Evolutionary conservation across 2,888 invertebrate genomes (phyloP).

Genomic region (Drosophila cyrtoloma): DNA sequence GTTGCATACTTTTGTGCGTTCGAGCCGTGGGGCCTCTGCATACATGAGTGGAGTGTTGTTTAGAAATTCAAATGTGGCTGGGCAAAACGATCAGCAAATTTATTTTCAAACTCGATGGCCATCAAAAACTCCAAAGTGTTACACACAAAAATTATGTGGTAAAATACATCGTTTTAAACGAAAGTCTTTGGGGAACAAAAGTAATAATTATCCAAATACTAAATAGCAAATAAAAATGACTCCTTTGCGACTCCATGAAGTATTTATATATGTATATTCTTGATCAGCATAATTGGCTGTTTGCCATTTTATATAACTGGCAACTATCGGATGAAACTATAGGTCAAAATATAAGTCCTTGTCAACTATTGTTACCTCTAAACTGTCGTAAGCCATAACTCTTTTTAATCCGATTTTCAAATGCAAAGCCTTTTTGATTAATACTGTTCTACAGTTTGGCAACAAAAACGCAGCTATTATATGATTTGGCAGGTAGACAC

Average conservation of each 20-base stretch:
- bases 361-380: neutral
- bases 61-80: conserved; percentile 51
- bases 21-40: conserved; percentile 41
- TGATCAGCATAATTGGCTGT: neutral
- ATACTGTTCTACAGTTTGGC: too few relatives aligned
- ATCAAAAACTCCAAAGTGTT: neutral
- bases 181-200: neutral
- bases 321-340: neutral
- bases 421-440: neutral
- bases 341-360: neutral
- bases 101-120: neutral
- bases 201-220: neutral
- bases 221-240: neutral
- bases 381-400: neutral
- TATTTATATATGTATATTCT: neutral
- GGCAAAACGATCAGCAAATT: neutral
- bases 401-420: neutral
- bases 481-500: neutral
- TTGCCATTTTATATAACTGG: neutral
- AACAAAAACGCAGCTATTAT: neutral
- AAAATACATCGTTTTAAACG: neutral
- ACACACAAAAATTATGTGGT: neutral
- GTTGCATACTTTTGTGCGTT: conserved; percentile 76
- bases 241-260: too few relatives aligned
- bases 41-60: conserved; percentile 45